Percentiles rank a stretch among this genome's conserved stretches.
Conservation (phyloP, 2,797 vertebrate species). For the Pyrocephalus nanus region DNA sequence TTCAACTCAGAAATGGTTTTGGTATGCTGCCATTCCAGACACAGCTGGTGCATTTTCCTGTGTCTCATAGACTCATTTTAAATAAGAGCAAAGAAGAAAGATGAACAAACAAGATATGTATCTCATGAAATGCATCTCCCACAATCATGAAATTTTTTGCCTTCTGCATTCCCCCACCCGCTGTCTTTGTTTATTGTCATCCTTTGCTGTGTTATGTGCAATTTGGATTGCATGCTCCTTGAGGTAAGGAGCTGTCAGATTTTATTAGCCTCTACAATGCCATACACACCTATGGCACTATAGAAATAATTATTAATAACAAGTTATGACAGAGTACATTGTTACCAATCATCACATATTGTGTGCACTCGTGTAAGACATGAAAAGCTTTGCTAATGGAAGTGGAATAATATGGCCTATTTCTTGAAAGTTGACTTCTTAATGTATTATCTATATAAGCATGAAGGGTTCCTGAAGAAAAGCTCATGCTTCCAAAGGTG, state of each 20-base stretch:
- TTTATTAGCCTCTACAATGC: not conserved
- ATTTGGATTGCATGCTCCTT: not conserved
- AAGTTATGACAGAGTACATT: constrained; percentile 19
- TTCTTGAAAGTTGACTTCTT: not conserved
- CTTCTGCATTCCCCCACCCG: not conserved
- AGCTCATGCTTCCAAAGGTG: not conserved
- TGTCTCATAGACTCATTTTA: not conserved
- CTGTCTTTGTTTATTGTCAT: constrained; percentile 13
- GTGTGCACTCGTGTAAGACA: not conserved
- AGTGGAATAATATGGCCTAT: not conserved
- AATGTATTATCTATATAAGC: not conserved
- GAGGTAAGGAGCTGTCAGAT: constrained; percentile 9
- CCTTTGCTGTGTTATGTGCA: not conserved
- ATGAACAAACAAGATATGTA: not conserved
- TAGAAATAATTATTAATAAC: constrained; percentile 38
- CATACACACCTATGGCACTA: not conserved
- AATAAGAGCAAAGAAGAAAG: not conserved
- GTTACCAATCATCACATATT: not conserved
- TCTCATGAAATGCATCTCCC: not conserved
- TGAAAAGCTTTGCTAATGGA: not conserved
- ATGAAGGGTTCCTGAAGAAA: not conserved
- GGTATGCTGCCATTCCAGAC: not conserved
- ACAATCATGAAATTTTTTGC: not conserved
- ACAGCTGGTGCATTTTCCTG: not conserved
- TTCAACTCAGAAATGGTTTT: not conserved